Base-by-base conservation (phyloP, 2,113 vertebrate genomes). In the Podocnemis expansa region DNA sequence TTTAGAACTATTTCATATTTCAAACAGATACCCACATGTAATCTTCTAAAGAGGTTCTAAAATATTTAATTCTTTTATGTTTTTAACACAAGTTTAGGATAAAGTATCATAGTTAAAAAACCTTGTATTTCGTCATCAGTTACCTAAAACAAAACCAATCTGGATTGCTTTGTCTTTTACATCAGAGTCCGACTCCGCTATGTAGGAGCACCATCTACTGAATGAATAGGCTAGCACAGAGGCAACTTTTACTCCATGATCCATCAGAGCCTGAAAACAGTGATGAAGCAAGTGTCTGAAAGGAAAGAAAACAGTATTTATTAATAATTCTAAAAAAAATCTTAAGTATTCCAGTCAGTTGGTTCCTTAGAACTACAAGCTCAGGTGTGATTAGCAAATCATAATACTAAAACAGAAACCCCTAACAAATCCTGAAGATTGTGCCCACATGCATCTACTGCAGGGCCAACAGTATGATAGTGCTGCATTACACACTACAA, bases 121-220 rank as follows among this genome's bases (percentile, higher is more conserved):
- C 5, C 43, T 25, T 82, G 25, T 89, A 19, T 34, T 56, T 34
- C 79, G 88, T 8, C 38, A 83, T 78, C 85, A 96, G 96, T 96
- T 97, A 99, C 99, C 99, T 97, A 99, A 97, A 96, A 99, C 99
- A 97, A 99, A 99, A 86, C 99, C 99, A 80, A 99, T 99, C 96
- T 99, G 99, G 96, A 99, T 99, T 88, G 99, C 99, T 97, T 99
- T 99, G 94, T 99, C 99, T 97, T 99, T 99, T 51, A 99, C 99
- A 6, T 99, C 98, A 91, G 99, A 98, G 79, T 99, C 99, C 1
- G 99, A 99, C 94, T 99, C 99, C 11, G 99, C 99, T 45, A 99
- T 99, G 97, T 99, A 99, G 45, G 99, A 99, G 96, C 99, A 99
- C 94, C 99, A 97, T 85, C 99, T 98, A 94, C 99, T 99, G 98